These are phyloP conservation scores for Tachysurus vachellii DNA, from an alignment of 2,113 vertebrate species.

Conservation along the genomic window DNA sequence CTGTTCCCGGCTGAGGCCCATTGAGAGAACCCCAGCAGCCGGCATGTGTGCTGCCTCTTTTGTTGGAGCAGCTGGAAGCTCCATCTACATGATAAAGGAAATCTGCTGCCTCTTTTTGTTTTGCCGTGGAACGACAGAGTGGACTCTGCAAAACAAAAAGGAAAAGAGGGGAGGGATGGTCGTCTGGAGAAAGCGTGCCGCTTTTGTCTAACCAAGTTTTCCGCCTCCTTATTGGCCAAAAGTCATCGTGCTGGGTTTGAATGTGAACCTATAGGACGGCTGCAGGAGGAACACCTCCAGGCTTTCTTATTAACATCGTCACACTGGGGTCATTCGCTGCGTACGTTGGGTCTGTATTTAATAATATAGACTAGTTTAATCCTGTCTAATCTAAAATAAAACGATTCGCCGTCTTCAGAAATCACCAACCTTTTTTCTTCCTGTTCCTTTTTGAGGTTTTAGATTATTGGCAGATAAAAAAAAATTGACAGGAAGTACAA, in stretches of 20 bases:
- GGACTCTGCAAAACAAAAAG: conserved; percentile 64
- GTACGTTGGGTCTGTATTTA: conserved; percentile 20
- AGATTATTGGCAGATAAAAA: neutral
- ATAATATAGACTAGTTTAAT: neutral
- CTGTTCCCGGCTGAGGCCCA: conserved; percentile 59
- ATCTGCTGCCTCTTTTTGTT: conserved; percentile 65
- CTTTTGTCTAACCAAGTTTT: conserved; percentile 36
- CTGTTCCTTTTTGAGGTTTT: neutral
- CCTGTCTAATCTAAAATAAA: no score
- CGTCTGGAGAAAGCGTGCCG: conserved; percentile 38
- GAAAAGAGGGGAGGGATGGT: conserved; percentile 40
- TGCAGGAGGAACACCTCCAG: conserved; percentile 16
- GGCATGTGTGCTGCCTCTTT: conserved; percentile 65
- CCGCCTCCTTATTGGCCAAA: conserved; percentile 56
- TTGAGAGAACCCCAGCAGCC: conserved; percentile 70
- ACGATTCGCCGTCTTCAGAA: neutral
- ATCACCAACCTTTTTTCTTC: neutral
- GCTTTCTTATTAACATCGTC: conserved; percentile 29
- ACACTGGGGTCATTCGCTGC: conserved; percentile 14
- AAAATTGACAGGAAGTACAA: neutral
- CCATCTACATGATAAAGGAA: conserved; percentile 76
- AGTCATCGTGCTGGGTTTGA: conserved; percentile 46
- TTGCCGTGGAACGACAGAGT: conserved; percentile 45
- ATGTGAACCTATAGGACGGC: conserved; percentile 40
- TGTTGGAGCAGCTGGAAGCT: conserved; percentile 74